Conservation (phyloP, 2,888 invertebrate genomes). For the Odontocolon sp. region DNA sequence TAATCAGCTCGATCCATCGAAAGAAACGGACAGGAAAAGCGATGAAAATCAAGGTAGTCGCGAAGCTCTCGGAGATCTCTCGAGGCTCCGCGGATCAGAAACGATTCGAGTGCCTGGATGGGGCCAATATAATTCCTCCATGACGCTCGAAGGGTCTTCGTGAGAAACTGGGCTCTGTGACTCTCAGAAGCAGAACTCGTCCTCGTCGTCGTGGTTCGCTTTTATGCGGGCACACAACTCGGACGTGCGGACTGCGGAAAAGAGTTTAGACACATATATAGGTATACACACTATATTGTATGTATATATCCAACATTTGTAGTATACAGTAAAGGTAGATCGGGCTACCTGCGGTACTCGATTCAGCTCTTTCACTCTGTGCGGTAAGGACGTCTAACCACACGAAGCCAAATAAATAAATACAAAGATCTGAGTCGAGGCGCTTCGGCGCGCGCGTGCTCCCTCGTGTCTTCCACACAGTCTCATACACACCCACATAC, state of each 20-base stretch:
- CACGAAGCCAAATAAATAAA: conserved; percentile 58
- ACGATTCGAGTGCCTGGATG: conserved; percentile 53
- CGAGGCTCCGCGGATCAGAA: conserved; percentile 43
- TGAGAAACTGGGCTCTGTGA: conserved; percentile 44
- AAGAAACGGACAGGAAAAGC: not conserved
- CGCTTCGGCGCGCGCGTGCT: not conserved
- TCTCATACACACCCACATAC: not conserved
- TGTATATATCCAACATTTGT: not conserved
- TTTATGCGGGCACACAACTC: conserved; percentile 37
- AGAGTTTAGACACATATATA: not conserved
- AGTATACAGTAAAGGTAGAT: conserved; percentile 24
- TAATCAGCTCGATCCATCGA: not conserved
- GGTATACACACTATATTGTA: not conserved
- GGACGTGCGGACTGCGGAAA: conserved; percentile 31
- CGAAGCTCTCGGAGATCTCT: conserved; percentile 29
- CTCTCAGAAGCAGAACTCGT: conserved; percentile 24
- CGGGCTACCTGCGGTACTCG: conserved; percentile 52
- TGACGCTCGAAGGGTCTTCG: conserved; percentile 2
- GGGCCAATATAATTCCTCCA: conserved; percentile 48
- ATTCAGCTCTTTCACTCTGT: conserved; percentile 50
- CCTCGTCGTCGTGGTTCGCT: conserved; percentile 30
- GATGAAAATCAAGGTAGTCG: conserved; percentile 5
- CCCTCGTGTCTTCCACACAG: conserved; percentile 10
- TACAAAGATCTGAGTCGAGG: conserved; percentile 10
- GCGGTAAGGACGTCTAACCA: conserved; percentile 51